Conservation (phyloP, 2,113 vertebrate species). For the Solea senegalensis region DNA sequence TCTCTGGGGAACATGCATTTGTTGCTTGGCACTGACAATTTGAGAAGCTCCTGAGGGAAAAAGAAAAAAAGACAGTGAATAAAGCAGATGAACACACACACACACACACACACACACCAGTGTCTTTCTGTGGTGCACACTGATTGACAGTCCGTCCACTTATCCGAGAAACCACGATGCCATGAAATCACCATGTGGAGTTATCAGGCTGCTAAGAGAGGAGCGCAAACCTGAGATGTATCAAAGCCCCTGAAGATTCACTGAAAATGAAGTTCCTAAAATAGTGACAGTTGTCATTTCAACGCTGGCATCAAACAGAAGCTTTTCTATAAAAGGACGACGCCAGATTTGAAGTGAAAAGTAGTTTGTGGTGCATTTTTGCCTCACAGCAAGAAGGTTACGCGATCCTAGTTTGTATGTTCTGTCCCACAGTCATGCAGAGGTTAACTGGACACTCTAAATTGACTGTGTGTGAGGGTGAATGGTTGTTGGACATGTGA, state of each 20-base stretch:
- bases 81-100: slow-evolving; percentile 52
- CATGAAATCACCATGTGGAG: slow-evolving; percentile 38
- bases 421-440: too few relatives aligned
- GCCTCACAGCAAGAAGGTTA: too few relatives aligned
- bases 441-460: too few relatives aligned
- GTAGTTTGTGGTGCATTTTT: too few relatives aligned
- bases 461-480: too few relatives aligned
- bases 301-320: background rate
- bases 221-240: slow-evolving; percentile 6
- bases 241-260: background rate
- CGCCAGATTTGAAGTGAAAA: too few relatives aligned
- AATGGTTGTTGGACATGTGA: too few relatives aligned
- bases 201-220: slow-evolving; percentile 16
- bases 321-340: too few relatives aligned
- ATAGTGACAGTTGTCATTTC: background rate
- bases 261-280: slow-evolving; percentile 25
- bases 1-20: slow-evolving; percentile 77
- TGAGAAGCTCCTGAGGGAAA: slow-evolving; percentile 77
- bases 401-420: too few relatives aligned
- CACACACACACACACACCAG: background rate
- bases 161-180: slow-evolving; percentile 33
- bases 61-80: slow-evolving; percentile 50
- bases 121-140: slow-evolving; percentile 34
- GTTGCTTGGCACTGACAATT: slow-evolving; percentile 78
- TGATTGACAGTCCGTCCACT: slow-evolving; percentile 51